Evolutionary conservation across 1,140 invertebrate species (phyloP).

Genomic region (Musca domestica): DNA sequence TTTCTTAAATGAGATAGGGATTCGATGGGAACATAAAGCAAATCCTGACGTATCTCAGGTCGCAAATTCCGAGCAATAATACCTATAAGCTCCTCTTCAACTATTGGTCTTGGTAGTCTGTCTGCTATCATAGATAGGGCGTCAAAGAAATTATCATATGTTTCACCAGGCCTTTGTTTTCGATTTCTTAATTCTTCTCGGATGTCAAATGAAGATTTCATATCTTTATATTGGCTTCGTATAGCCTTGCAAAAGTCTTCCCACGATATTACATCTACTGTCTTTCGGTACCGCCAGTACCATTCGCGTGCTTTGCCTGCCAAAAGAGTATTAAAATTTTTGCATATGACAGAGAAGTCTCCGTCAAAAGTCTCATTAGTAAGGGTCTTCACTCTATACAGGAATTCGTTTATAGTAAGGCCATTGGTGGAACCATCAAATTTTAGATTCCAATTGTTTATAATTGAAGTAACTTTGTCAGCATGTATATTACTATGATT

Average conservation of each 20-base stretch:
- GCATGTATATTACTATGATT: background rate
- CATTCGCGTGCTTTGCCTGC: background rate
- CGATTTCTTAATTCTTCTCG: background rate
- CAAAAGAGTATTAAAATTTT: conserved; percentile 9
- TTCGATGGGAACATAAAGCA: conserved; percentile 9
- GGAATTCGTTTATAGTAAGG: background rate
- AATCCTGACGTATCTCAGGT: background rate
- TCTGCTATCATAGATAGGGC: background rate
- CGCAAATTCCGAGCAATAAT: background rate
- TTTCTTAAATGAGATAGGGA: conserved; percentile 7
- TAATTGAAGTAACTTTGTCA: no score
- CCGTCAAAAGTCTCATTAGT: background rate
- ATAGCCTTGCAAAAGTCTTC: background rate
- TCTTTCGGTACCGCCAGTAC: conserved; percentile 15
- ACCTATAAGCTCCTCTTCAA: conserved; percentile 4
- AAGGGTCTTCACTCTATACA: no score
- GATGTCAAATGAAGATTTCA: background rate
- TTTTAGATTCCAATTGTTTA: background rate
- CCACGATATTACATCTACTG: background rate
- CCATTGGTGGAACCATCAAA: background rate
- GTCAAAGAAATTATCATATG: background rate
- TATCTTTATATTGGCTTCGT: no score
- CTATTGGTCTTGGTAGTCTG: background rate
- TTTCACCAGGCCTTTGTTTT: background rate
- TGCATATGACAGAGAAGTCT: conserved; percentile 11